Conservation (phyloP, 2,888 invertebrate species). For the Amphipyra tragopoginis region DNA sequence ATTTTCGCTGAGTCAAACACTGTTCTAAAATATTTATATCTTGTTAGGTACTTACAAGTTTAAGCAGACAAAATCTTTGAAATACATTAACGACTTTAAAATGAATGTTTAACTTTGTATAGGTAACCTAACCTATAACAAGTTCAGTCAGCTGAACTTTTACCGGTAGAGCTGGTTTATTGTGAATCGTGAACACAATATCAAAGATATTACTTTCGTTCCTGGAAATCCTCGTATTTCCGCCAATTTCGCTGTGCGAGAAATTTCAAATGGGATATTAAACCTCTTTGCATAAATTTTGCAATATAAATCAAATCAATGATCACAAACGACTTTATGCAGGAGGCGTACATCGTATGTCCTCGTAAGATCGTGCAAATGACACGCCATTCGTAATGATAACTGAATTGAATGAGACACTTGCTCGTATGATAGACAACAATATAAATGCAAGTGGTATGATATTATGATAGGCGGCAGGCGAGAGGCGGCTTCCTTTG, state of each 20-base stretch:
- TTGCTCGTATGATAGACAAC: not conserved
- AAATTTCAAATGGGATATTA: slow-evolving; percentile 1
- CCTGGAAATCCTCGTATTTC: slow-evolving; percentile 5
- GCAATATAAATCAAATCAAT: not conserved
- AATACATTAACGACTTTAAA: too few species aligned
- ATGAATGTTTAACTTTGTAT: too few species aligned
- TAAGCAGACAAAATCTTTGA: too few species aligned
- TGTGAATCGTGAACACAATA: slow-evolving; percentile 12
- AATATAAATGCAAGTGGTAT: not conserved
- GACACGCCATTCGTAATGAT: not conserved
- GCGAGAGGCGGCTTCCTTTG: slow-evolving; percentile 41
- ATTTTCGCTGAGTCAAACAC: not conserved
- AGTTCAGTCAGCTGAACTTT: slow-evolving; percentile 2
- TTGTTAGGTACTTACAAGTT: too few species aligned
- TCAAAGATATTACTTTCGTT: slow-evolving; percentile 12
- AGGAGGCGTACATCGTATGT: not conserved
- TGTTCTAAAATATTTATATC: not conserved
- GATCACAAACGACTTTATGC: not conserved
- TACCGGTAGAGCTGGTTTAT: not conserved
- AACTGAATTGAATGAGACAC: not conserved
- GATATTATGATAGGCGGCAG: slow-evolving; percentile 20
- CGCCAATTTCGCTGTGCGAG: slow-evolving; percentile 4
- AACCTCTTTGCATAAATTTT: not conserved
- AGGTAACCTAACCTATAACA: slow-evolving; percentile 1
- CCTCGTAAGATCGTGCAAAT: not conserved